Evolutionary conservation across 2,113 vertebrate species (phyloP).

Genomic region (Cyprinodon tularosa): DNA sequence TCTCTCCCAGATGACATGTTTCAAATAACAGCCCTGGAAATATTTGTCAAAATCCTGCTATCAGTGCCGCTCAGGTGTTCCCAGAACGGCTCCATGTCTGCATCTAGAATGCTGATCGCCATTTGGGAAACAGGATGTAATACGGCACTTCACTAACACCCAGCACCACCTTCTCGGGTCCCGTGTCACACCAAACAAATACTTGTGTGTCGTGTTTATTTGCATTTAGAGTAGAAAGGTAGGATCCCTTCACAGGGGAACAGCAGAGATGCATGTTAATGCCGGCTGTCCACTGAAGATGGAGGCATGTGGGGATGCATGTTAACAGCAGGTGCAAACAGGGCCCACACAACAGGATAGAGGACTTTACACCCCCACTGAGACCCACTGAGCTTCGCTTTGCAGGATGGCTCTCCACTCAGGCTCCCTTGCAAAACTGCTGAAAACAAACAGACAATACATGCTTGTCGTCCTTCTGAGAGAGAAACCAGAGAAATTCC

Average conservation of each 20-base stretch:
- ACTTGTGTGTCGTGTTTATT: constrained; percentile 1
- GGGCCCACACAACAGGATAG: neutral
- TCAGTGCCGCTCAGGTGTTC: neutral
- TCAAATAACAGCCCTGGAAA: neutral
- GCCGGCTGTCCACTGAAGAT: neutral
- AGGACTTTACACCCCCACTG: too few relatives aligned
- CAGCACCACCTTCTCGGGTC: neutral
- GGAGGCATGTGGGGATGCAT: neutral
- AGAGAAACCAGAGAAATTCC: too few relatives aligned
- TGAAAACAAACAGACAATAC: too few relatives aligned
- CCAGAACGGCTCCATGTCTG: neutral
- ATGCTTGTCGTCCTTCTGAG: too few relatives aligned
- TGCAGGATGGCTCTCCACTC: neutral
- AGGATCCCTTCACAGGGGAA: neutral
- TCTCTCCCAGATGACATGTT: neutral
- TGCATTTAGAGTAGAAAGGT: constrained; percentile 16
- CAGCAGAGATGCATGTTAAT: constrained; percentile 13
- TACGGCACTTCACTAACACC: neutral
- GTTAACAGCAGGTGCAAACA: neutral
- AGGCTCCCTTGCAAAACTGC: too few relatives aligned
- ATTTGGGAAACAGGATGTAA: neutral
- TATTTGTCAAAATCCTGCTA: neutral
- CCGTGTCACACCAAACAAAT: neutral
- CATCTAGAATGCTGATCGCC: neutral
- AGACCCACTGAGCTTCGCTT: neutral